Base-by-base conservation (phyloP, 2,888 invertebrate species). In the Bembecia ichneumoniformis region DNA sequence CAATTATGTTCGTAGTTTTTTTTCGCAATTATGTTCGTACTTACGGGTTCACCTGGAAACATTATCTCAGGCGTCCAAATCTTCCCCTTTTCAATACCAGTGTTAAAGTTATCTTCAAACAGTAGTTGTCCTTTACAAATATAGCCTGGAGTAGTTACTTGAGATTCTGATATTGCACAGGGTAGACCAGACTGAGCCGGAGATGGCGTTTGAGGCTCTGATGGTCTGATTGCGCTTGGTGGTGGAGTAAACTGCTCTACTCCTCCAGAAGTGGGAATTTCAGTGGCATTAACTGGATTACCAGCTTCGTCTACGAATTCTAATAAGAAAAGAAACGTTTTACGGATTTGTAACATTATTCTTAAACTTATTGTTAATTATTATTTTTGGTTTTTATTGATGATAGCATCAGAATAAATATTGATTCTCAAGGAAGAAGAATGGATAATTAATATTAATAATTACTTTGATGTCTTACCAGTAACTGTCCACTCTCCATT, bases 41-140 rank as follows among this genome's bases (percentile, higher is more conserved):
- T 82, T 74, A 92, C 92, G 49, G 93, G 93, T 53, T 84, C 84
- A 1, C 84, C 87, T 11, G 90, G 84, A 64, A 91, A 90, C 62
- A 82, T 89, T 52, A 89, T 84, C 58, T 90, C 87, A 11, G 86
- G 78, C 5, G 77, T 87, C 91, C 90, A 92, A 20, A 80, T 72
- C n/a, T 79, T 79, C 0, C 82, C 77, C 51, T 88, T 82, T 0
- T 82, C 70, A 9, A 80, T 60, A 0, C 60, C 63, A 3, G 61
- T 59, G 49, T 87, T 80, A 58, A 92, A 92, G 47, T 89, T 82
- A 17, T 92, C 92, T 52, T 89, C 80, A 52, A 93, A 93, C 34
- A 94, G 74, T 35, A 91, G 65, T 56, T 90, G 87, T 0, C 90
- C 90, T 16, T 80, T 74, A 60, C 92, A 92, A 36, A 87, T 66